phyloP scores from a whole-genome alignment of 2,797 vertebrate species.

The Rhyacichthys aspro region DNA sequence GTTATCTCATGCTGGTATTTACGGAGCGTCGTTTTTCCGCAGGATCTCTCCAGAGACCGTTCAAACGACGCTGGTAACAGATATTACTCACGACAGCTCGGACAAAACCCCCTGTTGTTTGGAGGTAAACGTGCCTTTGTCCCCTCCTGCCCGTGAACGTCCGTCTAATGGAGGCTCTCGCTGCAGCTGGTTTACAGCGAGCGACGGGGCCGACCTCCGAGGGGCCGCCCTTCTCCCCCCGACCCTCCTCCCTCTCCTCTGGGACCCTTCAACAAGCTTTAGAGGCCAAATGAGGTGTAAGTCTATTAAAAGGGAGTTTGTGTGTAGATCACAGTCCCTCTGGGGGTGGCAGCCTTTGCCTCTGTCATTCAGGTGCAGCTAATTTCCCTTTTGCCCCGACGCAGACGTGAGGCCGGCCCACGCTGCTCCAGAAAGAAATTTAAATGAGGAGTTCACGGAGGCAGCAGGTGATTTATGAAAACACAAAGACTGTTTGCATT shows the following conservation, averaged over 20 bases:
- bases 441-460: conserved; percentile 60
- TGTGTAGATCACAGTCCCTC: conserved; percentile 85
- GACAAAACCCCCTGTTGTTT: conserved; percentile 80
- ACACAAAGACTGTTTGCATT: conserved; percentile 4
- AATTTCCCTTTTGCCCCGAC: conserved; percentile 80
- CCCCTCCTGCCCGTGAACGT: conserved; percentile 85
- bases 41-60: conserved; percentile 40
- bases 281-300: conserved; percentile 91
- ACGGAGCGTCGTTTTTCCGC: no score
- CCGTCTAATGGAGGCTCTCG: conserved; percentile 86
- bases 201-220: conserved; percentile 74
- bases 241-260: conserved; percentile 67
- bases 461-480: conserved; percentile 71
- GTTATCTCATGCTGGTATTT: no score
- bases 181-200: conserved; percentile 83
- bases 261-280: conserved; percentile 89
- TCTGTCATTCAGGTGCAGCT: conserved; percentile 84
- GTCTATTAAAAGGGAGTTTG: conserved; percentile 90
- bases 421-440: conserved; percentile 63
- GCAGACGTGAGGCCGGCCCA: conserved; percentile 71
- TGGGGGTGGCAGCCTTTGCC: conserved; percentile 78
- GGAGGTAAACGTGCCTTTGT: conserved; percentile 78
- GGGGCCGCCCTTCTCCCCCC: conserved; percentile 50
- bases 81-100: conserved; percentile 76
- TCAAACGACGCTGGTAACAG: conserved; percentile 62